Base-by-base conservation (phyloP, 2,888 invertebrate species). In the Artemia sp. region DNA sequence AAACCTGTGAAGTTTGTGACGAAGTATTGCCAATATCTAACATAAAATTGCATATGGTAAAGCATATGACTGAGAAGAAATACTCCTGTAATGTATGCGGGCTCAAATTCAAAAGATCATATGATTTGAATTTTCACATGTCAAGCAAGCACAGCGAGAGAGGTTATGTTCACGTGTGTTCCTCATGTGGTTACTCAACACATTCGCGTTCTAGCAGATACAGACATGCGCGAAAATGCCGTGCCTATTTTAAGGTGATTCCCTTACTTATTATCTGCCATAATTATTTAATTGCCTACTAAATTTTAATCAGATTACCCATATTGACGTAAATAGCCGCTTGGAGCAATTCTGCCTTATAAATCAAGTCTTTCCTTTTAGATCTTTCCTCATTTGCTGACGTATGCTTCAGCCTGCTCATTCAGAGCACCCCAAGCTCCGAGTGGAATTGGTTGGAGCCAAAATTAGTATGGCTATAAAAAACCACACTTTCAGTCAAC, bases 41-140 rank as follows among this genome's bases (percentile, higher is more conserved):
- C 12, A 14, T 53, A 5, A 53, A 53, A 53, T 7, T 53, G 58
- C 58, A 53, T 14, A 53, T 53, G 58, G n/a, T 53, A 12, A 53
- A 53, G 58, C 58, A 53, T 53, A 14, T n/a, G 58, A 53, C 58
- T 53, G 58, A 53, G 58, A 53, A 14, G 58, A 53, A 53, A 53
- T 53, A 53, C 14, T 5, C 14, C n/a, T 53, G 58, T 53, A 14
- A 12, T 14, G 2, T n/a, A 5, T 53, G 58, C 7, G 58, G 2
- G 14, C 58, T 53, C 12, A 53, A 53, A 53, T 53, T n/a, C 14
- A 53, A 53, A 53, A 12, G 58, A 14, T 53, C 58, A 14, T 53
- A n/a, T 14, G 58, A 53, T 53, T 53, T 53, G 14, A 53, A 53
- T 53, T 53, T 14, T 53, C 58, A 53, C 14, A 14, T 53, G 58